These are phyloP conservation scores for Ptychochromis oligacanthus DNA, from an alignment of 2,113 vertebrate species.

Conservation along the genomic window DNA sequence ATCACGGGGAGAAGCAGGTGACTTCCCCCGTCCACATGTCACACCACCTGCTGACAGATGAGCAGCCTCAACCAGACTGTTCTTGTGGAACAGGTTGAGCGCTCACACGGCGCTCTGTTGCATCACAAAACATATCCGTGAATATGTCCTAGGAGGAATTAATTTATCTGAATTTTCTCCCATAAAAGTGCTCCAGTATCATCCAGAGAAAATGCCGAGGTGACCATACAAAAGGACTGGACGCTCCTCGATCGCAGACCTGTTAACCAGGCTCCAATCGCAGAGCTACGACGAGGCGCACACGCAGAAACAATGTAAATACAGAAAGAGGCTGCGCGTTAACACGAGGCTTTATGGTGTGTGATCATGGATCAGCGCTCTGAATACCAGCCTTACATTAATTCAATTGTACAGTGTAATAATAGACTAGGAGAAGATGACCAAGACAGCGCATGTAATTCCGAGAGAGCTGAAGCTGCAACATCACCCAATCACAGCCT, in stretches of 20 bases:
- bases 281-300: conserved; percentile 10
- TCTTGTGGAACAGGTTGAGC: conserved; percentile 17
- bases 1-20: conserved; percentile 10
- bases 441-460: conserved; percentile 24
- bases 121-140: conserved; percentile 13
- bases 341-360: conserved; percentile 18
- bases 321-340: conserved; percentile 49
- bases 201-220: conserved; percentile 11
- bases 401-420: background rate
- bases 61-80: conserved; percentile 7
- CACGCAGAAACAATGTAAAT: background rate
- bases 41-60: conserved; percentile 60
- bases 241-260: conserved; percentile 40
- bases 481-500: conserved; percentile 62
- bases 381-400: background rate
- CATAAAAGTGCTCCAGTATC: background rate
- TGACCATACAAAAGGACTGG: conserved; percentile 17
- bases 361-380: background rate
- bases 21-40: conserved; percentile 45
- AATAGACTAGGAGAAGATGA: background rate
- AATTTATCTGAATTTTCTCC: background rate
- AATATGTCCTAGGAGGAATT: background rate
- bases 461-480: conserved; percentile 20
- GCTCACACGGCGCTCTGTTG: conserved; percentile 27
- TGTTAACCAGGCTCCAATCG: conserved; percentile 53